Base-by-base conservation (phyloP, 2,888 invertebrate species). In the Melanostoma mellinum region DNA sequence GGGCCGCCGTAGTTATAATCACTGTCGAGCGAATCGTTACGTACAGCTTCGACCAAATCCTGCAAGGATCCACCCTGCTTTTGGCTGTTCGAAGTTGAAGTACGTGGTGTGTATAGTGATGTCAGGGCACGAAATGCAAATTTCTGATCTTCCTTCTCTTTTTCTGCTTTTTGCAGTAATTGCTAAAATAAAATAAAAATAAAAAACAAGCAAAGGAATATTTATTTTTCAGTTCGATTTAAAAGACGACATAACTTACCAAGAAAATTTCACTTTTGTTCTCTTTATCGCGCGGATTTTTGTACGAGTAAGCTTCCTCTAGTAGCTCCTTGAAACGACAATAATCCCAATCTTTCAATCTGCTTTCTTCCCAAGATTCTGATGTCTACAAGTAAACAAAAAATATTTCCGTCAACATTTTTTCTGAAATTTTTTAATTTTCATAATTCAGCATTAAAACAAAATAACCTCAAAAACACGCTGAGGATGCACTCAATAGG, bases 291-390 rank as follows among this genome's bases (percentile, higher is more conserved):
- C 96, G 95, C 73, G 96, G 96, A 90, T 94, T 94, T 91, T 96
- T 96, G 92, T 97, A 97, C 86, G 94, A 95, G 89, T 96, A 94
- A 86, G 96, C 96, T 92, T 97, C 97, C 90, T 97, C 96, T 87
- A 97, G 92, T 86, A 97, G 92, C 76, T 95, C 95, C 87, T 95
- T 94, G 85, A 97, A 92, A 90, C 95, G 94, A 75, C 93, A 94
- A 89, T 97, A 96, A 91, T 96, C 95, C 89, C 96, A 92, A 87
- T 94, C 93, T 86, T 93, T 93, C 86, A 94, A 91, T 82, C 88
- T 88, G 77, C 87, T 88, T 60, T 89, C 89, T 85, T 89, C 89
- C 89, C 87, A 89, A 40, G 87, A 82, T 84, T 89, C 88, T 58
- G 87, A 86, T 69, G 88, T 88, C 90, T 89, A 75, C 32, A 69